A percentile compares a stretch with the other conserved stretches of the same genome.
Conservation (phyloP, 2,113 vertebrate species). For the Xenopus borealis region DNA sequence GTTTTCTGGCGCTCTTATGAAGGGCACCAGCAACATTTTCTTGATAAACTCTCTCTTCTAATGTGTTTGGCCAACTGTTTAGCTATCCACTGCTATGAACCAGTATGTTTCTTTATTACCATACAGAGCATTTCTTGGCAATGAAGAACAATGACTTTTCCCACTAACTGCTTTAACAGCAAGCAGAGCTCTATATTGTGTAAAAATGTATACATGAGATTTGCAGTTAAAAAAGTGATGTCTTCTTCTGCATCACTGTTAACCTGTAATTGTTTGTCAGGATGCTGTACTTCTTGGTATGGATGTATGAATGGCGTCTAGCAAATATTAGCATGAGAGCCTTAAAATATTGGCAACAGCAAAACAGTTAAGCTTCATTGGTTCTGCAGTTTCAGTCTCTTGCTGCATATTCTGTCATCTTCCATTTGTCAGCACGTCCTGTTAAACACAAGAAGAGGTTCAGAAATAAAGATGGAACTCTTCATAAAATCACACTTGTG, state of each 20-base stretch:
- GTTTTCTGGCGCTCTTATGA: too few relatives aligned
- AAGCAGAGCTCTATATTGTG: neutral
- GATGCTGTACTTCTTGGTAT: neutral
- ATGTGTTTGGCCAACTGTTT: neutral
- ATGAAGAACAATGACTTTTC: neutral
- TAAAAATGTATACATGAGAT: neutral
- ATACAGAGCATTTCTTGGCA: neutral
- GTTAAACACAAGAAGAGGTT: conserved; percentile 31
- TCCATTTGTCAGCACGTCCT: conserved; percentile 22
- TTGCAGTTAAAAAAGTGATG: neutral
- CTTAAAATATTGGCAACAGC: neutral
- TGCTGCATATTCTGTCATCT: conserved; percentile 21
- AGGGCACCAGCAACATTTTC: too few relatives aligned
- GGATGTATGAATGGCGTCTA: neutral
- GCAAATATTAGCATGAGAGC: neutral
- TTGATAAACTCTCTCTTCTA: too few relatives aligned
- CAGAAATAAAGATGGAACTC: conserved; percentile 26
- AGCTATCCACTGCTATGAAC: neutral
- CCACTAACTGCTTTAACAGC: too few relatives aligned
- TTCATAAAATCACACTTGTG: conserved; percentile 39
- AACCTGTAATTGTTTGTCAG: neutral
- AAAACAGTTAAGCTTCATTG: conserved; percentile 6
- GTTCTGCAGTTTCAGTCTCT: conserved; percentile 7
- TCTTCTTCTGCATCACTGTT: neutral
- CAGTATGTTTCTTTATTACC: conserved; percentile 59